Evolutionary conservation across 23 tunicate species (phyloP).

Genomic region (Halocynthia roretzi): DNA sequence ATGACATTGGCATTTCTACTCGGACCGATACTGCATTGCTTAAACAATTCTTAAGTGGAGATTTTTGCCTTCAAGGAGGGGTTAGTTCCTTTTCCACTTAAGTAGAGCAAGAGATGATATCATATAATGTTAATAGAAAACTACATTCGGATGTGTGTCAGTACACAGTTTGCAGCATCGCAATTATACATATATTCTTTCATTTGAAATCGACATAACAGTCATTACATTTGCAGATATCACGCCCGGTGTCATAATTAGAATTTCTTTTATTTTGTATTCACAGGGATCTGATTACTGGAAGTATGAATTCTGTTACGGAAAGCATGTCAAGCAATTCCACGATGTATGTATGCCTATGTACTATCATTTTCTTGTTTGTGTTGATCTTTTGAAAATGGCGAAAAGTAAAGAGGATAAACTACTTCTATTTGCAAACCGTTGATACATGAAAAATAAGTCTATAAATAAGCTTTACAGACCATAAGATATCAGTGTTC

Average conservation of each 20-base stretch:
- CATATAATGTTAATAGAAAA: too few species aligned
- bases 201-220: too few species aligned
- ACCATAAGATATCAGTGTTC: too few species aligned
- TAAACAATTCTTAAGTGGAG: constrained; percentile 64
- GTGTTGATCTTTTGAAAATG: too few species aligned
- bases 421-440: background rate
- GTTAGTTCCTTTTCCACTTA: background rate
- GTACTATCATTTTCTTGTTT: background rate
- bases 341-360: constrained; percentile 51
- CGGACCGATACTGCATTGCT: constrained; percentile 57
- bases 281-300: constrained; percentile 63
- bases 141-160: too few species aligned
- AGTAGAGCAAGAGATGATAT: too few species aligned
- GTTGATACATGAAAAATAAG: background rate
- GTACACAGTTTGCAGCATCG: too few species aligned
- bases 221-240: background rate
- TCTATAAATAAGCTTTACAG: too few species aligned
- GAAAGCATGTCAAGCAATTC: constrained; percentile 79
- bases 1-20: constrained; percentile 26
- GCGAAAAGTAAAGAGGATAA: background rate
- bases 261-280: background rate
- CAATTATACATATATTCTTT: too few species aligned
- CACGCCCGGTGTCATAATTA: background rate
- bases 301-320: constrained; percentile 94
- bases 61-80: constrained; percentile 80